Conservation (phyloP, 2,113 vertebrate species). For the Nycticorax nycticorax region DNA sequence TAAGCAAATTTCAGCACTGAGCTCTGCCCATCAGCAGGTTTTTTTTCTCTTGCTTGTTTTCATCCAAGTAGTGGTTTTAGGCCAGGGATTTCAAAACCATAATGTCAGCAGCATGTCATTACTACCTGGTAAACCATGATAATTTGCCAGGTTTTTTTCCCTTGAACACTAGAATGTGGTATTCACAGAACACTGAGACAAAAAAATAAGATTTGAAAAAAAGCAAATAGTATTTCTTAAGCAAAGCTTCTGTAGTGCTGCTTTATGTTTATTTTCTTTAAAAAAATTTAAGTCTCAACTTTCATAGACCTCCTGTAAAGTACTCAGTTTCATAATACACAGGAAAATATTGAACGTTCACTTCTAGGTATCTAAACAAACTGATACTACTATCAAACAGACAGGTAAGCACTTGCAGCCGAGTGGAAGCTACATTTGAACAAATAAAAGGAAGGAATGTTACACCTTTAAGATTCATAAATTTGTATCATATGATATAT, state of each 20-base stretch:
- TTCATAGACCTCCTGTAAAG: not conserved
- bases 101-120: not conserved
- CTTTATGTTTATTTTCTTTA: not conserved
- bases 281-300: not conserved
- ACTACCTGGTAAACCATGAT: not conserved
- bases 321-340: not conserved
- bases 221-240: not conserved
- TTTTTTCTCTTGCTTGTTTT: not conserved
- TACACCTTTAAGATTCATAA: not conserved
- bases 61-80: not conserved
- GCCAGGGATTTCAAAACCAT: not conserved
- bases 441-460: not conserved
- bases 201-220: not conserved
- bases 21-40: not conserved
- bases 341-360: not conserved
- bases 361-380: not conserved
- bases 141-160: not conserved
- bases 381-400: not conserved
- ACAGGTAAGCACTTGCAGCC: not conserved
- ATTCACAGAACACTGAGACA: not conserved
- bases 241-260: not conserved
- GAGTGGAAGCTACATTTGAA: not conserved
- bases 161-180: not conserved
- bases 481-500: not conserved
- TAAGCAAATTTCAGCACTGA: not conserved